These are phyloP conservation scores for Muschampia plurimacula DNA, from an alignment of 2,888 invertebrate species.

Conservation along the genomic window DNA sequence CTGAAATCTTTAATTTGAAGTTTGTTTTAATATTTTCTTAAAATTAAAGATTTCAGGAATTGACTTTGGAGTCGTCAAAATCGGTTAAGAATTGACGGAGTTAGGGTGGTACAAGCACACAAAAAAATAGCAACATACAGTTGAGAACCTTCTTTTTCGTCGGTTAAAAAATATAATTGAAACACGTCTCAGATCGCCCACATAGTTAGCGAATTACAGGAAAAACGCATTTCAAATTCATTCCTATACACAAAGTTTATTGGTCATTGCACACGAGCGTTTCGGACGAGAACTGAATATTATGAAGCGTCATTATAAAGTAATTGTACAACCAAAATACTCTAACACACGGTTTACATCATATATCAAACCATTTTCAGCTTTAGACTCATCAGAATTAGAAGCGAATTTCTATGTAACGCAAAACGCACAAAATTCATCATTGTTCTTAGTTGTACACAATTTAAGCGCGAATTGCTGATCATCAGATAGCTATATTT, in stretches of 20 bases:
- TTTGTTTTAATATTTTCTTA: no score
- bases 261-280: constrained; percentile 47
- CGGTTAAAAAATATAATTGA: not conserved
- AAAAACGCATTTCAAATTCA: constrained; percentile 47
- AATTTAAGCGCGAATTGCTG: constrained; percentile 40
- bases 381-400: not conserved
- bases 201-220: constrained; percentile 43
- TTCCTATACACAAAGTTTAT: constrained; percentile 44
- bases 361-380: not conserved
- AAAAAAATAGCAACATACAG: no score
- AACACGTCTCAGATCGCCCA: constrained; percentile 31
- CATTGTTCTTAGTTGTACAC: constrained; percentile 11
- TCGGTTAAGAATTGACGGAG: no score
- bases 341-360: not conserved
- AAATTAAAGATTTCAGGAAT: no score
- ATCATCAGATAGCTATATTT: constrained; percentile 41
- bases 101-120: no score
- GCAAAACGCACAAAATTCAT: not conserved
- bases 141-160: no score
- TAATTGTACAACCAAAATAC: constrained; percentile 2
- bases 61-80: no score
- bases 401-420: not conserved
- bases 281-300: constrained; percentile 47
- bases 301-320: constrained; percentile 25
- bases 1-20: no score